A percentile compares a stretch with the other conserved stretches of the same genome.
Evolutionary conservation across 1,140 invertebrate genomes (phyloP).

Genomic region (Drosophila mayri): DNA sequence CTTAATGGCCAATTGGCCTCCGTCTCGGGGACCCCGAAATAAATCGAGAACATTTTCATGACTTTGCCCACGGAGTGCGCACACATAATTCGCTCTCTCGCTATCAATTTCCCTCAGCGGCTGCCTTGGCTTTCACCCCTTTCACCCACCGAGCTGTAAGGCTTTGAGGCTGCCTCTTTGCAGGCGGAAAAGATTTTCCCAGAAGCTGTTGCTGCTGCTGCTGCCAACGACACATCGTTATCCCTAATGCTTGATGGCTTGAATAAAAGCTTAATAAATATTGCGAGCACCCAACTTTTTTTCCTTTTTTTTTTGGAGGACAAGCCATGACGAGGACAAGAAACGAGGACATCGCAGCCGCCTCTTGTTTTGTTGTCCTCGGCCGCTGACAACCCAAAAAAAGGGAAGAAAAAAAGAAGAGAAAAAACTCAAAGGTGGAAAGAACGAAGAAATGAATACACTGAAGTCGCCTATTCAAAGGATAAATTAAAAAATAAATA

Average conservation of each 20-base stretch:
- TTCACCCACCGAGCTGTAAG: slow-evolving; percentile 8
- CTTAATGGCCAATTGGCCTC: slow-evolving; percentile 50
- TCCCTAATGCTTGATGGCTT: slow-evolving; percentile 78
- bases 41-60: slow-evolving; percentile 41
- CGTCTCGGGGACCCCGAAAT: slow-evolving; percentile 2
- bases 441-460: background rate
- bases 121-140: slow-evolving; percentile 1
- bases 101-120: background rate
- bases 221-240: slow-evolving; percentile 65
- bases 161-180: slow-evolving; percentile 29
- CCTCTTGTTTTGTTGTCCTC: slow-evolving; percentile 22
- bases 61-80: slow-evolving; percentile 19
- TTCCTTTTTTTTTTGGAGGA: slow-evolving; percentile 29
- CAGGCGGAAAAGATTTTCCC: slow-evolving; percentile 36
- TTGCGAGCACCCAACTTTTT: slow-evolving; percentile 50
- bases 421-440: background rate
- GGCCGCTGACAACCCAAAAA: slow-evolving; percentile 30
- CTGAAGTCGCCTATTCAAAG: background rate
- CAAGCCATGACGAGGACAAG: slow-evolving; percentile 21
- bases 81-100: slow-evolving; percentile 11
- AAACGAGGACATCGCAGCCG: slow-evolving; percentile 33
- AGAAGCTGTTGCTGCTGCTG: slow-evolving; percentile 30
- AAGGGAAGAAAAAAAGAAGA: background rate
- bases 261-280: slow-evolving; percentile 81
- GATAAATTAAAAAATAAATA: background rate